Base-by-base conservation (phyloP, 2,797 vertebrate species). In the Tragopan temminckii region DNA sequence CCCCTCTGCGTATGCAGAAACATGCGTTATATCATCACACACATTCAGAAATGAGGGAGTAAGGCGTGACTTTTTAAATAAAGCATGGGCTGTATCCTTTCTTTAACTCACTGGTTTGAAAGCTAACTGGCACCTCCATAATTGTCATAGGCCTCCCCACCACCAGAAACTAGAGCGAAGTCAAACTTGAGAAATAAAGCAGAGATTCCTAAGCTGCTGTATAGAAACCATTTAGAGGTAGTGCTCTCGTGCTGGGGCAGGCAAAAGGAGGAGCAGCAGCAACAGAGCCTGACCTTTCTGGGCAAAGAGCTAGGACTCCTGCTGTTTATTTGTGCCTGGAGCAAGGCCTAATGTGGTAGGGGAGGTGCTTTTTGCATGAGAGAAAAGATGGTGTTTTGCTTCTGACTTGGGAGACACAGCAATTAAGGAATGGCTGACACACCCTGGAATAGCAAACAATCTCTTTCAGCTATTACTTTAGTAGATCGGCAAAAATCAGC, bases 251-350 rank as follows among this genome's bases (percentile, higher is more conserved):
- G 87, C 62, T 0, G 4, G 69, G 62, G n/a, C 85, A 80, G 62
- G 72, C 79, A 72, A 68, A 93, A 78, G 66, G 0, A 0, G 86
- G 46, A 94, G 75, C 68, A 94, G 59, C 48, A 87, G 71, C 71
- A 89, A 69, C 25, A 83, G 63, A 80, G 88, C 66, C 66, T n/a
- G 17, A 95, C 94, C 85, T 92, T 92, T 88, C 72, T 40, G 82
- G 82, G 91, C 79, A 80, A 55, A 29, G 76, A 40, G 61, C 53
- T 75, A 35, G 77, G 80, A 63, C 77, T 91, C 91, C 80, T 43
- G 78, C 59, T 89, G 85, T 91, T 92, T 91, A 89, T 93, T 93
- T 96, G 82, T 67, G 89, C 93, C 93, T 92, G 89, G 55, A 92
- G 93, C 89, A 89, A 95, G 92, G 80, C 25, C 72, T 36, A 53